Percentiles rank a stretch among this genome's conserved stretches.
These are phyloP conservation scores for Oryzias curvinotus DNA, from an alignment of 2,113 vertebrate genomes.

Conservation along the genomic window DNA sequence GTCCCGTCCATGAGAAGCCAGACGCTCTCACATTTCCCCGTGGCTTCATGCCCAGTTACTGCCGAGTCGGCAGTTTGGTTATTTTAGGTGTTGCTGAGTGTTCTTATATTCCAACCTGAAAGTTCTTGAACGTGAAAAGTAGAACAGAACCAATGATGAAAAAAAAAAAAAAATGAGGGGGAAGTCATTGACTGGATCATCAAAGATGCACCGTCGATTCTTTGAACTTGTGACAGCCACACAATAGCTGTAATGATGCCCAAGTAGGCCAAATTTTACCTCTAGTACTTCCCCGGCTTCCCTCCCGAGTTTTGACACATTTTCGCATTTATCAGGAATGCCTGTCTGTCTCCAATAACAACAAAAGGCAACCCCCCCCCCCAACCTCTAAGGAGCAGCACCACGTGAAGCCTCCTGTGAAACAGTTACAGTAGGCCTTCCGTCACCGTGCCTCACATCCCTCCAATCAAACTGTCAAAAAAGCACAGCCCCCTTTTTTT, in stretches of 20 bases:
- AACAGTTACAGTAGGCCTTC: conserved; percentile 66
- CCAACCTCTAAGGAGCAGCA: conserved; percentile 40
- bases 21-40: conserved; percentile 38
- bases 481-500: conserved; percentile 40
- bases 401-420: conserved; percentile 71
- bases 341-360: conserved; percentile 74
- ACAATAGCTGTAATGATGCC: conserved; percentile 69
- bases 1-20: conserved; percentile 57
- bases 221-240: conserved; percentile 55
- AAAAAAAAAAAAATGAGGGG: not conserved
- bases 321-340: conserved; percentile 73
- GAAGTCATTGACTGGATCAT: conserved; percentile 38
- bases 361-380: conserved; percentile 61
- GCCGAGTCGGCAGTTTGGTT: conserved; percentile 25
- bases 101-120: conserved; percentile 6
- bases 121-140: not conserved
- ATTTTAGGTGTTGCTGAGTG: conserved; percentile 10
- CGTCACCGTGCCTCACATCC: conserved; percentile 61
- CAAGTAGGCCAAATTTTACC: conserved; percentile 70
- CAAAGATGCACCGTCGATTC: conserved; percentile 35
- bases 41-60: conserved; percentile 44
- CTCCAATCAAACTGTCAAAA: conserved; percentile 75
- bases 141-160: not conserved
- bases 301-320: conserved; percentile 77
- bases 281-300: conserved; percentile 61